phyloP scores from a whole-genome alignment of 1,140 invertebrate genomes.

The Acyrthosiphon pisum region DNA sequence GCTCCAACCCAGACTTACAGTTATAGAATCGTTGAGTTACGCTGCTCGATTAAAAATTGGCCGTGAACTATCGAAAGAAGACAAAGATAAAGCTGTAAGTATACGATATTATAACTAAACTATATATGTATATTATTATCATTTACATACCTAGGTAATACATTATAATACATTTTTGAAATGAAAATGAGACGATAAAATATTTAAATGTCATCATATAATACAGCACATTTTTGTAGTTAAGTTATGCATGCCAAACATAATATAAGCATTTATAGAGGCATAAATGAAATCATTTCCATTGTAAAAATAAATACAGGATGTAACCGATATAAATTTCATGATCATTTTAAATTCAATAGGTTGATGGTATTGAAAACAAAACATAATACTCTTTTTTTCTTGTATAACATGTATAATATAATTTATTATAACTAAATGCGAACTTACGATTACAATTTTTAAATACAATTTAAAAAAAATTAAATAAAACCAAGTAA shows the following conservation, averaged over 20 bases:
- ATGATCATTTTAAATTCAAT: neutral
- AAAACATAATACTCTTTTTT: neutral
- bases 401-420: neutral
- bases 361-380: neutral
- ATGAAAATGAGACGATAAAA: neutral
- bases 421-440: neutral
- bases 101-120: neutral
- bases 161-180: neutral
- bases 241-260: neutral
- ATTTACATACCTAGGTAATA: neutral
- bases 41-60: slow-evolving; percentile 87
- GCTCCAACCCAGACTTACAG: slow-evolving; percentile 78
- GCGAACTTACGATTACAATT: neutral
- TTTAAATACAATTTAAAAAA: neutral
- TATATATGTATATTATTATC: neutral
- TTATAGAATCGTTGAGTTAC: slow-evolving; percentile 74
- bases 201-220: neutral
- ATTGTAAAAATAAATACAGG: neutral
- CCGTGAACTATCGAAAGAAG: slow-evolving; percentile 60
- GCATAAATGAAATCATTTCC: neutral
- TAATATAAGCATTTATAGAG: neutral
- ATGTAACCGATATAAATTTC: neutral
- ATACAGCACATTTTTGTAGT: neutral
- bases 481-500: neutral
- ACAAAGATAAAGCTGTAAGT: slow-evolving; percentile 61